Evolutionary conservation across 2,888 invertebrate species (phyloP), one percentile per base, ranked within the genome.

Genomic region (Thumatha senex): DNA sequence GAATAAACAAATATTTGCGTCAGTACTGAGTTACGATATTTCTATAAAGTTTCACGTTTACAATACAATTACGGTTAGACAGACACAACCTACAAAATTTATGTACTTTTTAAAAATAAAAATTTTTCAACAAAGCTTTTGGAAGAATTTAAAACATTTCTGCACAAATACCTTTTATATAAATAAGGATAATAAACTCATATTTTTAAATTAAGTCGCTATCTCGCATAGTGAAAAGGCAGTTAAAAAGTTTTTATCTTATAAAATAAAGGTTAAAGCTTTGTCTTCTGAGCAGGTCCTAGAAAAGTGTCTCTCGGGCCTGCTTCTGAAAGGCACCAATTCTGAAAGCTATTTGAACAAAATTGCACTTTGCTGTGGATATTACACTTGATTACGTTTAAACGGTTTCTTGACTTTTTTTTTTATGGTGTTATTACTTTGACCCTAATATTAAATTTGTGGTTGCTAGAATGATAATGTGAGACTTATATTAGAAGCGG

Each of bases 201-300:
- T 52, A 58, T 54, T 65, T 55, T 56, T 15, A 54, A 59, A 59
- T 56, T 54, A 62, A 54, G 54, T 54, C 48, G 46, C 34, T 39
- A 59, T 58, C 48, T 54, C 40, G 51, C 48, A 40, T 49, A 43
- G 46, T 48, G 42, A 49, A 54, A 24, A 24, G 18, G 18, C 18
- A 24, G 18, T 63, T 65, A 65, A 65, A 62, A 67, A 70, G 59
- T 67, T 63, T 66, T 8, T 59, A 69, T 62, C 59, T 56, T 45
- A 40, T 15, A 53, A 52, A 66, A 69, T 62, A 62, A 66, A 62
- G 59, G 56, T 47, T 56, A 41, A 55, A 56, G 45, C 24, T 41
- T 48, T 42, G 56, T 54, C 43, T 69, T 36, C 52, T 49, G 44
- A 40, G 46, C 40, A 47, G 46, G 50, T 49, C 31, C 40, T 47